phyloP scores from a whole-genome alignment of 1,140 invertebrate species.

The Aphis gossypii region DNA sequence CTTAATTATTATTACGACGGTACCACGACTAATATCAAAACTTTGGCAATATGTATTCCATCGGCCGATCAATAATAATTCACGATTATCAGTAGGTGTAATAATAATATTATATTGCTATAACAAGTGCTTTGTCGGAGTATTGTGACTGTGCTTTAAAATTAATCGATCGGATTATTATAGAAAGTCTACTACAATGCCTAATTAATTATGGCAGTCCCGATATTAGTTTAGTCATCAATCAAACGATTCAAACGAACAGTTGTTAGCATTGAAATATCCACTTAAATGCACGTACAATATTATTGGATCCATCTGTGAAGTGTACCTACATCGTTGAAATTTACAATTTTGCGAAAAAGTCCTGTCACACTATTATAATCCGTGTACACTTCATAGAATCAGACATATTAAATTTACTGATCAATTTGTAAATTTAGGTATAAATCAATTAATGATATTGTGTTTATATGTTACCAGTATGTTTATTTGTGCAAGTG shows the following conservation, averaged over 20 bases:
- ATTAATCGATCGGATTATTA: not conserved
- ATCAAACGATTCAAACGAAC: not conserved
- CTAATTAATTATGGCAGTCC: not conserved
- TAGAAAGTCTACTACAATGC: not conserved
- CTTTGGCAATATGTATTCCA: not conserved
- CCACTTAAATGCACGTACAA: not conserved
- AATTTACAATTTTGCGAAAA: not conserved
- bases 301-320: not conserved
- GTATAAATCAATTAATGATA: not conserved
- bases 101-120: not conserved
- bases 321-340: not conserved
- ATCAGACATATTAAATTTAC: not conserved
- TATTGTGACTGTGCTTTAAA: not conserved
- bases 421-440: not conserved
- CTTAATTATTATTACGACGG: not conserved
- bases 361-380: not conserved
- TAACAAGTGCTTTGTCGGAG: not conserved
- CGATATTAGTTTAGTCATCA: not conserved
- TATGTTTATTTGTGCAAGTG: not conserved
- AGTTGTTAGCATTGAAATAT: not conserved
- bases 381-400: not conserved
- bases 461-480: not conserved
- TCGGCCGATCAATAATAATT: not conserved
- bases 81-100: not conserved
- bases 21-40: not conserved